Evolutionary conservation across 2,797 vertebrate genomes (phyloP).

Genomic region (Microchirus variegatus): DNA sequence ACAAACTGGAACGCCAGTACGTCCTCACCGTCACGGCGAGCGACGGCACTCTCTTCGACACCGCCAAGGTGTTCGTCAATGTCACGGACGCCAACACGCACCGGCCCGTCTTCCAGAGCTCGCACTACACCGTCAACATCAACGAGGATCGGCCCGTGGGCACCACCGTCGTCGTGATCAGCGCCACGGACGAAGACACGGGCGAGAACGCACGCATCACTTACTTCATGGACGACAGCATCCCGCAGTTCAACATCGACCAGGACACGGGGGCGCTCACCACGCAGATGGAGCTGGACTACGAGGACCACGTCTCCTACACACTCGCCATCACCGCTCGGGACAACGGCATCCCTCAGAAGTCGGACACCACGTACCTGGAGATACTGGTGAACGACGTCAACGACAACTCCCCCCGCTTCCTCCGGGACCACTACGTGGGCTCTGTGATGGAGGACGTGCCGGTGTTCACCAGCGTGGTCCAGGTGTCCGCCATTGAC

Average conservation of each 20-base stretch:
- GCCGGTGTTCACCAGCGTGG: constrained; percentile 91
- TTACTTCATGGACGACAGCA: constrained; percentile 97
- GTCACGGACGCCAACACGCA: constrained; percentile 97
- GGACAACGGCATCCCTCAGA: constrained; percentile 96
- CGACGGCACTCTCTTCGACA: constrained; percentile 90
- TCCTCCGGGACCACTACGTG: constrained; percentile 88
- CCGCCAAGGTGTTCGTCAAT: constrained; percentile 88
- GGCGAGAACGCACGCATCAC: constrained; percentile 95
- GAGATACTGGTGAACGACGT: constrained; percentile 96
- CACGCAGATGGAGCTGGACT: constrained; percentile 94
- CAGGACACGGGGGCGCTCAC: constrained; percentile 90
- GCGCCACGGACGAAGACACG: constrained; percentile 94
- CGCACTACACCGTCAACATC: constrained; percentile 93
- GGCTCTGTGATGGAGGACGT: constrained; percentile 93
- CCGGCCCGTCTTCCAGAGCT: constrained; percentile 96
- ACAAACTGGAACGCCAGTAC: constrained; percentile 95
- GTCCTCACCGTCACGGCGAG: constrained; percentile 90
- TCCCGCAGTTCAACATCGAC: constrained; percentile 94
- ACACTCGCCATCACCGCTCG: constrained; percentile 94
- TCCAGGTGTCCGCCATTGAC: constrained; percentile 94
- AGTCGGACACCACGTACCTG: constrained; percentile 96
- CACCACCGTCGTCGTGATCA: constrained; percentile 94
- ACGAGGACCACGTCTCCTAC: constrained; percentile 96
- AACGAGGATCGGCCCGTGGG: constrained; percentile 89
- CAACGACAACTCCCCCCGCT: constrained; percentile 94